Evolutionary conservation across 2,113 vertebrate genomes (phyloP).

Genomic region (Montifringilla adamsi): DNA sequence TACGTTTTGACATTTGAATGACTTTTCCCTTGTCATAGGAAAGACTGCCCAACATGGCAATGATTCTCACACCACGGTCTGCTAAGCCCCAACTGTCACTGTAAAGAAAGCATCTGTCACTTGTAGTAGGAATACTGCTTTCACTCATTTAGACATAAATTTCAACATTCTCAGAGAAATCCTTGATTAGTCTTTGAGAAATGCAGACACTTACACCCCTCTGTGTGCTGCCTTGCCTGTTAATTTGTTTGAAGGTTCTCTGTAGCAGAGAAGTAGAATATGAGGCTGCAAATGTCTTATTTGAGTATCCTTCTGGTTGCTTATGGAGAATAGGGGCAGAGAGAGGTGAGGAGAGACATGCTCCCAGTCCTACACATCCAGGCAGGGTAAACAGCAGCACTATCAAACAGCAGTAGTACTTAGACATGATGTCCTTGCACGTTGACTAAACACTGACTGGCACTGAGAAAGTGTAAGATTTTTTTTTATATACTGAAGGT

Average conservation of each 20-base stretch:
- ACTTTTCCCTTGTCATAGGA: not conserved
- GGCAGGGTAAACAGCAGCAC: not conserved
- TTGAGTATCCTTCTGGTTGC: not conserved
- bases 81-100: not conserved
- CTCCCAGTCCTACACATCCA: not conserved
- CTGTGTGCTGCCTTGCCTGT: not conserved
- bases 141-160: not conserved
- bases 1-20: not conserved
- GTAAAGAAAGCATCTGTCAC: not conserved
- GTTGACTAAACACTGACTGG: not conserved
- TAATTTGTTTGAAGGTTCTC: not conserved
- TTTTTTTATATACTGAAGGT: not conserved
- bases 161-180: not conserved
- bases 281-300: not conserved
- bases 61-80: not conserved
- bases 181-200: not conserved
- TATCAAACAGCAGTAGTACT: not conserved
- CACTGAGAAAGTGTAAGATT: not conserved
- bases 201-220: accelerated
- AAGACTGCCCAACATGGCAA: not conserved
- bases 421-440: not conserved
- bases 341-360: not conserved
- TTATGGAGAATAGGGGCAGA: not conserved
- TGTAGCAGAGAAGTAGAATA: not conserved
- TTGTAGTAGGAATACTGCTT: not conserved